Base-by-base conservation (phyloP, 2,888 invertebrate genomes). In the Trimorus sp. region DNA sequence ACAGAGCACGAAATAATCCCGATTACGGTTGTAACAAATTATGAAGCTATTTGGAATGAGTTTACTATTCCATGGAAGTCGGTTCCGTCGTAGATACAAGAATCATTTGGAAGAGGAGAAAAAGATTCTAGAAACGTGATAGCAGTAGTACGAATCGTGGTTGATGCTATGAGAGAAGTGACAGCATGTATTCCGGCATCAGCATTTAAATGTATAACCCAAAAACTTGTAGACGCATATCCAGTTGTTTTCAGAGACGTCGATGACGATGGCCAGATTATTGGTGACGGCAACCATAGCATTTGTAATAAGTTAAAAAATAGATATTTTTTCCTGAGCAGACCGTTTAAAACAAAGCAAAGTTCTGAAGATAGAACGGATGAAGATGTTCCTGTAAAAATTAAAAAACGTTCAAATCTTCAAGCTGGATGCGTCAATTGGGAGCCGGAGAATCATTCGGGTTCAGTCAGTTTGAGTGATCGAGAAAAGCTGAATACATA, bases 201-300 rank as follows among this genome's bases (percentile, higher is more conserved):
- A 59, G 82, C 84, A n/a, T 83, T 87, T 49, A 85, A 86, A 70
- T 40, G 62, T 8, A 65, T 83, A 0, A 83, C 84, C 15, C 77
- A 82, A 54, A 86, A 86, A 77, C 11, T 87, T n/a, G 80, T 84
- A 8, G 81, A 84, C n/a, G 82, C 73, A 69, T 87, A 79, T 77
- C 85, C 86, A n/a, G n/a, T 65, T 65, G 70, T 63, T 15, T 87
- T 87, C 60, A 26, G 68, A 63, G 87, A 87, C 73, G 38, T 82
- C 9, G 86, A 87, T 70, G 84, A 84, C 15, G 86, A 87, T 59
- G 85, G 84, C 11, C 70, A 84, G 1, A 78, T 83, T 7, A 48
- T 86, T 36, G 85, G 86, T 7, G 84, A 86, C 54, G 86, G 85
- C 48, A 70, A 65, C 7, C 83, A 86, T 45, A 81, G 83, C 14